Conservation (phyloP, 2,888 invertebrate species). For the Volucella inflata region DNA sequence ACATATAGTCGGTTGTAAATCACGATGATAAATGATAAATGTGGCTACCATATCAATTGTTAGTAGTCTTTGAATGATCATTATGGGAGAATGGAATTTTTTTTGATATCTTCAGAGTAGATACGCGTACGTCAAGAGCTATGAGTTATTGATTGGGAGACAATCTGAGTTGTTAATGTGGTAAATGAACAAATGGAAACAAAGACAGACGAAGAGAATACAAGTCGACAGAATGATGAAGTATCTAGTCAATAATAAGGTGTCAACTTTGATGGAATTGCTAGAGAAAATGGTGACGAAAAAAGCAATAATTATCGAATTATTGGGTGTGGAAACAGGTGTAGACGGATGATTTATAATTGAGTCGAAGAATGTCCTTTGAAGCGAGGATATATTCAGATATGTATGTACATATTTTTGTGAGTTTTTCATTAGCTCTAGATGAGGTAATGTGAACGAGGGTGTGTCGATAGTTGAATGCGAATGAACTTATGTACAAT, state of each 20-base stretch:
- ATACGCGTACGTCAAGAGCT: not conserved
- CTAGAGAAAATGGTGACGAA: constrained; percentile 38
- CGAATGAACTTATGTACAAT: too few relatives aligned
- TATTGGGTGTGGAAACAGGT: constrained; percentile 46
- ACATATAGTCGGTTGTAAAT: constrained; percentile 51
- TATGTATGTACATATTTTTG: too few relatives aligned
- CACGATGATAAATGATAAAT: constrained; percentile 68
- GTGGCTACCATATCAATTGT: constrained; percentile 54
- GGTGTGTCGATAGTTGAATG: too few relatives aligned
- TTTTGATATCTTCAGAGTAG: constrained; percentile 8
- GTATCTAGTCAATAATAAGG: constrained; percentile 30
- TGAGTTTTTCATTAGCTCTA: too few relatives aligned
- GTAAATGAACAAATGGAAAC: constrained; percentile 39
- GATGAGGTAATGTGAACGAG: too few relatives aligned
- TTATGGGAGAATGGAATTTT: constrained; percentile 15
- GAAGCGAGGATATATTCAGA: too few relatives aligned
- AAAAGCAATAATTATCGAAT: constrained; percentile 14
- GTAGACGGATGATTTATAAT: constrained; percentile 36
- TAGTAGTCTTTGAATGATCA: constrained; percentile 61
- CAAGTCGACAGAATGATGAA: constrained; percentile 5
- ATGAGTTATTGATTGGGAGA: constrained; percentile 15
- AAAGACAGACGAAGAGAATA: constrained; percentile 37
- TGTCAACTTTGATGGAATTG: constrained; percentile 6
- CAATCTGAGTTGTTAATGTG: constrained; percentile 40
- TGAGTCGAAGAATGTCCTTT: not conserved